A percentile compares a stretch with the other conserved stretches of the same genome.
phyloP scores from a whole-genome alignment of 2,888 invertebrate species.

The Andrena camellia region DNA sequence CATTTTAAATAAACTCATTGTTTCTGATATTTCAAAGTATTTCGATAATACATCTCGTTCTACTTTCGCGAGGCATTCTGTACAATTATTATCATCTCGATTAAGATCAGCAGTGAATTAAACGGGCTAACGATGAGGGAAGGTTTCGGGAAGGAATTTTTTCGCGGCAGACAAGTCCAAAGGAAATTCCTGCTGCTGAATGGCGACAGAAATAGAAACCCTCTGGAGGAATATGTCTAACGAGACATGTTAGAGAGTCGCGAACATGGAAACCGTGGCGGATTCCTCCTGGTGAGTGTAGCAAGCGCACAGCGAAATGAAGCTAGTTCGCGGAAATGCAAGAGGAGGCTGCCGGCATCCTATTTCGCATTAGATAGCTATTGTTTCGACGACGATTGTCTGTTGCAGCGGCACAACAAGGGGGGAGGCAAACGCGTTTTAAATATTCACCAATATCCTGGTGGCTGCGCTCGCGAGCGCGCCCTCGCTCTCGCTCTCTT shows the following conservation, averaged over 20 bases:
- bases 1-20: too few species aligned
- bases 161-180: not conserved
- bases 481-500: conserved; percentile 1
- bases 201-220: conserved; percentile 28
- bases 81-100: too few species aligned
- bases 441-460: conserved; percentile 36
- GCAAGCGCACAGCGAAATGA: conserved; percentile 49
- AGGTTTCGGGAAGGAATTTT: not conserved
- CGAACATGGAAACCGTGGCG: conserved; percentile 56
- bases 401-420: conserved; percentile 21
- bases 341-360: conserved; percentile 43
- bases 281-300: conserved; percentile 35
- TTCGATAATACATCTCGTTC: too few species aligned
- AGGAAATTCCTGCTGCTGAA: conserved; percentile 10
- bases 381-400: conserved; percentile 63
- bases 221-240: conserved; percentile 30
- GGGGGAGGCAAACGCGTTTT: conserved; percentile 41
- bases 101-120: too few species aligned
- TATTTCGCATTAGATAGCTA: conserved; percentile 69
- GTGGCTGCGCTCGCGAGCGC: not conserved
- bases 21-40: too few species aligned
- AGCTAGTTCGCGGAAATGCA: conserved; percentile 48
- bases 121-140: not conserved
- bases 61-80: too few species aligned
- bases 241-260: conserved; percentile 52